Conservation (phyloP, 2,797 vertebrate genomes). For the Hyperoplus lanceolatus region DNA sequence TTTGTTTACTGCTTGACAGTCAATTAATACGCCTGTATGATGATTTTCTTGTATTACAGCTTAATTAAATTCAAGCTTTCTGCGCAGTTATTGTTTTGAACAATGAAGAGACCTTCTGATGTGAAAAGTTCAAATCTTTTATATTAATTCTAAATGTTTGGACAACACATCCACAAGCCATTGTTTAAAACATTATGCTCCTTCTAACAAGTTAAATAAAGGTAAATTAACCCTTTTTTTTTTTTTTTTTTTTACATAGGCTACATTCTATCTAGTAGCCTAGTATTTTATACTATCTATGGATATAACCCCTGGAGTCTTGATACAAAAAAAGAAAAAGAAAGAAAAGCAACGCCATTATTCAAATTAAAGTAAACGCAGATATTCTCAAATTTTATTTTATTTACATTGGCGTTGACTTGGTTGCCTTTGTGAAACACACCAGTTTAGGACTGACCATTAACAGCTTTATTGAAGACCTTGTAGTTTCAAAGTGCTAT, state of each 20-base stretch:
- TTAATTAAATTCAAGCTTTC: neutral
- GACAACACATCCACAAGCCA: neutral
- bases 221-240: neutral
- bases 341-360: neutral
- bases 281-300: too few species aligned
- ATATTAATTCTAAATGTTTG: neutral
- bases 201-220: neutral
- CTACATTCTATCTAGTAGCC: too few species aligned
- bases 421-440: neutral
- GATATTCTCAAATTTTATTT: neutral
- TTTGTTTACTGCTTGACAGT: neutral
- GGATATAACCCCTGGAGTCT: neutral
- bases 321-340: neutral
- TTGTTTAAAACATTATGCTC: neutral
- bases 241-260: too few species aligned
- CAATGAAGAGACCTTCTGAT: neutral
- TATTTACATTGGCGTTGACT: neutral
- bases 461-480: neutral
- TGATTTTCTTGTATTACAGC: neutral
- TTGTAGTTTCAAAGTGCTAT: neutral
- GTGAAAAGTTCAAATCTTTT: neutral
- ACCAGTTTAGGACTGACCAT: neutral
- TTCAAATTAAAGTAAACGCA: too few species aligned
- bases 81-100: neutral
- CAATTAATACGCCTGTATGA: neutral